phyloP scores from a whole-genome alignment of 1,140 invertebrate species.

The Pseudomyrmex gracilis region DNA sequence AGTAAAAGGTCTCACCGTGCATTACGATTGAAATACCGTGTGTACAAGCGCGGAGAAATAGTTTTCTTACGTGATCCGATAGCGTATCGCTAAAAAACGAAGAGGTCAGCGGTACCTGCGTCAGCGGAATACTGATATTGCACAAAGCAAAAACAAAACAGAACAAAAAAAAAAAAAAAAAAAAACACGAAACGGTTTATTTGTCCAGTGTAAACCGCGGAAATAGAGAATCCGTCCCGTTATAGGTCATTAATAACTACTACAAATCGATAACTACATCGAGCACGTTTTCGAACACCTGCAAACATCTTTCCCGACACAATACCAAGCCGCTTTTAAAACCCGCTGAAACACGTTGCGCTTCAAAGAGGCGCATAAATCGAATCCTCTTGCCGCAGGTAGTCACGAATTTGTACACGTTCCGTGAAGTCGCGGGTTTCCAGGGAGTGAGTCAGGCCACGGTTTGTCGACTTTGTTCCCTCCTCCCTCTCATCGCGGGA shows the following conservation, averaged over 20 bases:
- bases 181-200: neutral
- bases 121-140: conserved; percentile 27
- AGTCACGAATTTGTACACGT: conserved; percentile 69
- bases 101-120: neutral
- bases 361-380: conserved; percentile 46
- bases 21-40: conserved; percentile 44
- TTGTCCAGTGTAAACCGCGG: neutral
- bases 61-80: conserved; percentile 41
- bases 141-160: neutral
- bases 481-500: neutral
- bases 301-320: conserved; percentile 28
- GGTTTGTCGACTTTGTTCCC: neutral
- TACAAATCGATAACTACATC: conserved; percentile 50
- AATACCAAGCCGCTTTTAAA: conserved; percentile 31
- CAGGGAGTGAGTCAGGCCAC: neutral
- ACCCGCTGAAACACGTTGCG: conserved; percentile 28
- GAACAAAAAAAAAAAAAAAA: neutral
- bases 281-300: conserved; percentile 41
- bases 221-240: conserved; percentile 12
- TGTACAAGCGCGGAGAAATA: conserved; percentile 15
- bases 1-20: conserved; percentile 37
- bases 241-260: conserved; percentile 48
- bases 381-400: conserved; percentile 63
- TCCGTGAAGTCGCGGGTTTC: neutral
- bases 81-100: conserved; percentile 19